Evolutionary conservation across 2,797 vertebrate species (phyloP), one percentile per base, ranked within the genome.

Genomic region (Emydoidea blandingii): DNA sequence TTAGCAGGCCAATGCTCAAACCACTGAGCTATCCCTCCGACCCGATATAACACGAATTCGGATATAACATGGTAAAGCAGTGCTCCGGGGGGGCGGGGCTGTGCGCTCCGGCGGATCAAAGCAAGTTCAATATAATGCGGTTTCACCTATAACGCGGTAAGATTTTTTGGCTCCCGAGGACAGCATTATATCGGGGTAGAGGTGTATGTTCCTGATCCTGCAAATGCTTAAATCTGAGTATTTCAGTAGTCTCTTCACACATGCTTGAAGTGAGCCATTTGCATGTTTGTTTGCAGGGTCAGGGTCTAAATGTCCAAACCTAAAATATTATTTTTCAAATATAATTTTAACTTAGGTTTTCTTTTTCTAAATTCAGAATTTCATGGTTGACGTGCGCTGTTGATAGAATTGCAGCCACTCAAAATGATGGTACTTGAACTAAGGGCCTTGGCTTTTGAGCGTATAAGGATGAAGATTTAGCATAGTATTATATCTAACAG

Each of bases 321-420:
- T 31, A 31, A 31, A 59, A 31, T 34, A 59, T 31, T 57, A 3
- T 29, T 59, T 53, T 53, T 21, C 52, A 53, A 21, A 53, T 53
- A 53, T 8, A 53, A 31, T 59, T 31, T 59, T 29, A 59, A 59
- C 12, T 59, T 59, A 14, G 18, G 8, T 37, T 68, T 37, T 41
- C 21, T 41, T 44, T 44, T 27, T 44, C 23, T 12, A 23, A 12
- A 23, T 27, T 74, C 72, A 44, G 21, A 44, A 25, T 74, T 44
- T 23, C 41, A 74, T 91, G 88, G 85, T 15, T 31, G 81, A 84
- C 52, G 3, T 49, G 12, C 27, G 54, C 23, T 53, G 56, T 15
- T 2, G 1, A 31, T 12, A 37, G 52, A 50, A 86, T 80, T 1
- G 0, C 23, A 89, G 1, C 31, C 50, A 12, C 57, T 49, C 12